These are phyloP conservation scores for Drosophila pandora DNA, from an alignment of 1,140 invertebrate species.

Conservation along the genomic window DNA sequence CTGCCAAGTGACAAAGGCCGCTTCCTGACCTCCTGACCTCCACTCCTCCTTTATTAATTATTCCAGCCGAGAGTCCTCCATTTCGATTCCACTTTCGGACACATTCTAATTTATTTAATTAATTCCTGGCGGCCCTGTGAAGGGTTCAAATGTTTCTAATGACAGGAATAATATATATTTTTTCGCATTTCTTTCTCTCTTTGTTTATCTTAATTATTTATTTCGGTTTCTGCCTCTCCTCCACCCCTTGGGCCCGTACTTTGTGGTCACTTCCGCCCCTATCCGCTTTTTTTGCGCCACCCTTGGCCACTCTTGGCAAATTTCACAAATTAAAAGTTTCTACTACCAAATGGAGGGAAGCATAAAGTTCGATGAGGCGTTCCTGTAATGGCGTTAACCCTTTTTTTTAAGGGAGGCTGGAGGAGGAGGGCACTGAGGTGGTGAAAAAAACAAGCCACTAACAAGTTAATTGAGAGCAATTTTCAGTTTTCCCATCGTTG, in stretches of 20 bases:
- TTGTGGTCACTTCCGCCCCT: slow-evolving; percentile 12
- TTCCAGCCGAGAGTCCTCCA: slow-evolving; percentile 54
- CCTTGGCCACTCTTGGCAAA: too few relatives aligned
- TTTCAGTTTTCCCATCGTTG: slow-evolving; percentile 53
- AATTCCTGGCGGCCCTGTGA: slow-evolving; percentile 26
- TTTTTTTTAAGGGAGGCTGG: slow-evolving; percentile 16
- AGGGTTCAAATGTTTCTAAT: slow-evolving; percentile 34
- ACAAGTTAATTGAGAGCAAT: slow-evolving; percentile 66
- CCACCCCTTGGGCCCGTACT: not conserved
- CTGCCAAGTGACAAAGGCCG: slow-evolving; percentile 61
- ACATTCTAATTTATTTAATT: slow-evolving; percentile 79
- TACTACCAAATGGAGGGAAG: not conserved
- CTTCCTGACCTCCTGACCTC: slow-evolving; percentile 37
- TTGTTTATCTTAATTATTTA: slow-evolving; percentile 23
- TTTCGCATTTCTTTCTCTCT: slow-evolving; percentile 39
- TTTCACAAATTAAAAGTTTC: slow-evolving; percentile 70
- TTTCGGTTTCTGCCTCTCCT: slow-evolving; percentile 53
- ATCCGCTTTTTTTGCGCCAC: slow-evolving; percentile 5
- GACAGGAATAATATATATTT: slow-evolving; percentile 43
- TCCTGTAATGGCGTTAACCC: slow-evolving; percentile 20
- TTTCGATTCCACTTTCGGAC: slow-evolving; percentile 57
- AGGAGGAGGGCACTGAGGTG: not conserved
- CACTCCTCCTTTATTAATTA: slow-evolving; percentile 50
- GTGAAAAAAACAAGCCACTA: slow-evolving; percentile 33
- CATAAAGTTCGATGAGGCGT: slow-evolving; percentile 23